phyloP scores from a whole-genome alignment of 2,113 vertebrate genomes.

The Scatophagus argus region DNA sequence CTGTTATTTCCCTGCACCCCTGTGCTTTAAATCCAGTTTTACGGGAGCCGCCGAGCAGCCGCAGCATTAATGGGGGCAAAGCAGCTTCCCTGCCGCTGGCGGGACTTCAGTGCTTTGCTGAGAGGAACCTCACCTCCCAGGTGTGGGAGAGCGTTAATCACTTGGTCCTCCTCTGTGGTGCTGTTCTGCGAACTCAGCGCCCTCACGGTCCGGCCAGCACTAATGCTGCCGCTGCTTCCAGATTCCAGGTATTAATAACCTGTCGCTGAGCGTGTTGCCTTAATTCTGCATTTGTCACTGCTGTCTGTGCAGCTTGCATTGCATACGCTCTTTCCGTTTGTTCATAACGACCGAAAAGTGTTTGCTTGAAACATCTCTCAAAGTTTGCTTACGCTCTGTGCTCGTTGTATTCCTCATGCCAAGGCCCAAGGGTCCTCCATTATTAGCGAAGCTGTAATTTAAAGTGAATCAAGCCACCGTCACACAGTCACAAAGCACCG shows the following conservation, averaged over 20 bases:
- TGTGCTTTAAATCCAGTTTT: slow-evolving; percentile 23
- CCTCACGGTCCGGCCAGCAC: neutral
- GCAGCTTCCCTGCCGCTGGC: neutral
- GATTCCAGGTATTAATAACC: slow-evolving; percentile 29
- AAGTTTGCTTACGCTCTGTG: too few species aligned
- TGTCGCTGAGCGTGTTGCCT: neutral
- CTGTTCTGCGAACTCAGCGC: slow-evolving; percentile 32
- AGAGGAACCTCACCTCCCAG: slow-evolving; percentile 41
- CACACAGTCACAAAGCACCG: neutral
- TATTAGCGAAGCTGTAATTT: too few species aligned
- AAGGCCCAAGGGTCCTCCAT: too few species aligned
- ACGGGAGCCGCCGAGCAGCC: neutral
- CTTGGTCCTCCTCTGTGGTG: neutral
- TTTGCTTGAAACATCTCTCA: too few species aligned
- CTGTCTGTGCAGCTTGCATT: neutral
- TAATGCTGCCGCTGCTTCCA: neutral
- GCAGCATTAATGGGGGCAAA: neutral
- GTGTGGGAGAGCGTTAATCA: slow-evolving; percentile 42
- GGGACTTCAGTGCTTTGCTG: slow-evolving; percentile 43
- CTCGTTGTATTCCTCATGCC: too few species aligned
- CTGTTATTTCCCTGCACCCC: neutral
- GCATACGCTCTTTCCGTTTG: neutral
- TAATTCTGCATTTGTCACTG: neutral
- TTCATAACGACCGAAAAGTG: too few species aligned
- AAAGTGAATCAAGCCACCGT: too few species aligned